These are phyloP conservation scores for Carduelis carduelis DNA, from an alignment of 2,797 vertebrate species.

Conservation along the genomic window DNA sequence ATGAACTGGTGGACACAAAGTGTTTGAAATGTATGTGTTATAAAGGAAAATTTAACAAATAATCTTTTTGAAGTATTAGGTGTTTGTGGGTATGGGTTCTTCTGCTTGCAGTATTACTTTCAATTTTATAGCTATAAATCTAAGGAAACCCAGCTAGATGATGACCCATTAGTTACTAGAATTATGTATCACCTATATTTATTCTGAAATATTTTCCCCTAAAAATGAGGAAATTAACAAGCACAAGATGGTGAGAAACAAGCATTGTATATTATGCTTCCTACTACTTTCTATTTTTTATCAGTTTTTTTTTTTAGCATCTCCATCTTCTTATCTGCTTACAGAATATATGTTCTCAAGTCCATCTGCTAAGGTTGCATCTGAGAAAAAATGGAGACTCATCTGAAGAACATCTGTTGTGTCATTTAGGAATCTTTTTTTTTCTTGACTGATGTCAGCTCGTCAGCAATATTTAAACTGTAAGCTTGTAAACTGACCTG, in stretches of 20 bases:
- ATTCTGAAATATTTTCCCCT: neutral
- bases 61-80: neutral
- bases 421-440: neutral
- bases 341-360: neutral
- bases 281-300: neutral
- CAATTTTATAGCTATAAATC: neutral
- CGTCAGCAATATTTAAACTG: neutral
- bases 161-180: neutral
- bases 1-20: neutral
- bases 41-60: neutral
- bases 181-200: neutral
- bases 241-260: neutral
- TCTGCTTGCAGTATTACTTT: neutral
- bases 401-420: neutral
- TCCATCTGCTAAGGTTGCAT: neutral
- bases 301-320: neutral
- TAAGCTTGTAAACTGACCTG: neutral
- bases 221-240: neutral
- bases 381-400: neutral
- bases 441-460: neutral
- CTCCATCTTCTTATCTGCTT: neutral
- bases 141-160: neutral
- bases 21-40: neutral
- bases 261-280: neutral
- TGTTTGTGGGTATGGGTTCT: neutral